Evolutionary conservation across 64 coral and sea anemone species (phyloP).

Genomic region (Hydrozoanthus tunicans): DNA sequence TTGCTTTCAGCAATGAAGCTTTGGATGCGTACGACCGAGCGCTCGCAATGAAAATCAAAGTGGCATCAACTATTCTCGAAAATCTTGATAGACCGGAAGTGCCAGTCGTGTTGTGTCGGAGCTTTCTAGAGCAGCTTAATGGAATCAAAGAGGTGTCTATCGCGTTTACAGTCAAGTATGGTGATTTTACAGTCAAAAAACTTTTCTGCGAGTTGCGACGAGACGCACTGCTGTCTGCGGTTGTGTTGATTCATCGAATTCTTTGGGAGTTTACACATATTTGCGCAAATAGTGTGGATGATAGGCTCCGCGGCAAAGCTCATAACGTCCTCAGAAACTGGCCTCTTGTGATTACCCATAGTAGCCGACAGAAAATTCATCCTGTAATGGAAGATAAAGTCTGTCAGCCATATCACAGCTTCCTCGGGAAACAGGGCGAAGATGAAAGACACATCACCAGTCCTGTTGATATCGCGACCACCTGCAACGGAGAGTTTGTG

Average conservation of each 20-base stretch:
- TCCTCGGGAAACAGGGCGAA: constrained; percentile 56
- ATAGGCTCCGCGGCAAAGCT: constrained; percentile 41
- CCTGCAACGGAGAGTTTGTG: constrained; percentile 66
- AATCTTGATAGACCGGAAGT: constrained; percentile 66
- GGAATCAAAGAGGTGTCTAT: constrained; percentile 56
- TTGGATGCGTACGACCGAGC: constrained; percentile 65
- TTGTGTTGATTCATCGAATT: constrained; percentile 63
- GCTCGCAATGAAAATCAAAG: constrained; percentile 77
- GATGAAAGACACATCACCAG: constrained; percentile 37
- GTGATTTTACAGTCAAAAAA: constrained; percentile 47
- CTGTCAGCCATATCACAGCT: constrained; percentile 61
- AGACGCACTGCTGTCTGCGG: constrained; percentile 57
- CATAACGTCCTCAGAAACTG: constrained; percentile 70
- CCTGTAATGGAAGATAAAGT: constrained; percentile 67
- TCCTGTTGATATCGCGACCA: constrained; percentile 70
- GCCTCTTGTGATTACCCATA: constrained; percentile 53
- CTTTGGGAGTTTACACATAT: constrained; percentile 64
- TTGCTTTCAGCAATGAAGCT: constrained; percentile 74
- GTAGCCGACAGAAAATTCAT: constrained; percentile 65
- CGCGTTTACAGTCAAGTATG: constrained; percentile 63
- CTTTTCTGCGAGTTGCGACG: constrained; percentile 70
- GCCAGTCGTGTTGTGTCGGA: constrained; percentile 61
- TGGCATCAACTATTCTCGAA: constrained; percentile 72
- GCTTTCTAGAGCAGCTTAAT: constrained; percentile 69
- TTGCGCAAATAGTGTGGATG: constrained; percentile 30